phyloP scores from a whole-genome alignment of 2,797 vertebrate species.

The Rhinophrynus dorsalis region DNA sequence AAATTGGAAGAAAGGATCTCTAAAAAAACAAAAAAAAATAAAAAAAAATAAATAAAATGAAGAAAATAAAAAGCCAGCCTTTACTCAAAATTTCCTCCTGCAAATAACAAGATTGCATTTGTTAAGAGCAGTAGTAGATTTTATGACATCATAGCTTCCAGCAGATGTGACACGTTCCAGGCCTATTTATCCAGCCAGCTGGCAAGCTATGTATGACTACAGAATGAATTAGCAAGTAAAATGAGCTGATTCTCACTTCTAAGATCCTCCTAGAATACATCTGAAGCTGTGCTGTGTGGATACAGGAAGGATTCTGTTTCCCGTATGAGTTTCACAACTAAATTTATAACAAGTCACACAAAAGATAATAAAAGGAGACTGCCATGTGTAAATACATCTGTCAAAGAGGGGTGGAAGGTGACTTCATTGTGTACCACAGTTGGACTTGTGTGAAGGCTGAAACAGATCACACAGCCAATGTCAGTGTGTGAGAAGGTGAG shows the following conservation, averaged over 20 bases:
- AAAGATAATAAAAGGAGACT: slow-evolving; percentile 25
- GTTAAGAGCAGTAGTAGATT: slow-evolving; percentile 8
- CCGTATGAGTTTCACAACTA: slow-evolving; percentile 44
- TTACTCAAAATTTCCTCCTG: neutral
- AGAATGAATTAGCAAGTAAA: slow-evolving; percentile 46
- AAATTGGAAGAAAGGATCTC: neutral
- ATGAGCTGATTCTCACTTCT: slow-evolving; percentile 39
- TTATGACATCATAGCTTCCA: slow-evolving; percentile 26
- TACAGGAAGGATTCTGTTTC: slow-evolving; percentile 44
- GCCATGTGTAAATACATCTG: slow-evolving; percentile 4
- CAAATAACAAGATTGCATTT: neutral
- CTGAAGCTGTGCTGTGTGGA: slow-evolving; percentile 22
- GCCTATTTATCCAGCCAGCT: slow-evolving; percentile 36
- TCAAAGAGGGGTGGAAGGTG: neutral
- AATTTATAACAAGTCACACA: slow-evolving; percentile 32
- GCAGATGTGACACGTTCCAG: slow-evolving; percentile 44
- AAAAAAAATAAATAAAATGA: too few relatives aligned
- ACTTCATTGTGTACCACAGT: neutral
- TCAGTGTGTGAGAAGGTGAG: too few relatives aligned
- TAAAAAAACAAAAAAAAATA: too few relatives aligned
- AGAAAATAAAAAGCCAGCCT: neutral
- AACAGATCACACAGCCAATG: neutral
- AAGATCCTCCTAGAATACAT: slow-evolving; percentile 11
- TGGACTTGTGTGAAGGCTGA: neutral
- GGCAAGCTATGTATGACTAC: slow-evolving; percentile 32